Conservation (phyloP, 2,888 invertebrate species). For the Chrysolina haemoptera region DNA sequence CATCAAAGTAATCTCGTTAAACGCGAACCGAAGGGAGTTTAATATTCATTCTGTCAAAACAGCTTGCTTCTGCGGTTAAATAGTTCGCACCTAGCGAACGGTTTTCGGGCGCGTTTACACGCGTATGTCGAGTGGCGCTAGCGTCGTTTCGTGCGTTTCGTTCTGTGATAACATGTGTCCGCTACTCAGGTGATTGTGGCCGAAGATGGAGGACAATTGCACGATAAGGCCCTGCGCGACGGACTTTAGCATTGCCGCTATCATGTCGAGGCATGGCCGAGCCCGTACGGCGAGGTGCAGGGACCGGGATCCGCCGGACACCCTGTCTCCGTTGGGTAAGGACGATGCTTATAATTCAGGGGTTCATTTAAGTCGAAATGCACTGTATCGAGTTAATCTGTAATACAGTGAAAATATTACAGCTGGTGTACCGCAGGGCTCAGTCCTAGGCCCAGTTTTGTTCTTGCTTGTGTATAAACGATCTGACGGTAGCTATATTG, state of each 20-base stretch:
- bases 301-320: conserved; percentile 65
- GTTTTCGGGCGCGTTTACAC: conserved; percentile 19
- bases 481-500: too few species aligned
- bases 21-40: conserved; percentile 68
- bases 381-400: too few species aligned
- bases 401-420: too few species aligned
- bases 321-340: conserved; percentile 68
- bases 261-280: conserved; percentile 85
- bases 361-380: neutral
- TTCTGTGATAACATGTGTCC: conserved; percentile 54
- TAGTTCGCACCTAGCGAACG: conserved; percentile 43
- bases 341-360: neutral
- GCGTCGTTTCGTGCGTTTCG: conserved; percentile 52
- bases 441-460: too few species aligned
- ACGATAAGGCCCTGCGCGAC: conserved; percentile 87
- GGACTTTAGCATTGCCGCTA: conserved; percentile 96
- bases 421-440: too few species aligned
- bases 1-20: conserved; percentile 69
- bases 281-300: conserved; percentile 75
- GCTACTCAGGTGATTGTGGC: conserved; percentile 48
- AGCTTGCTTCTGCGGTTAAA: conserved; percentile 65
- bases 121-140: neutral
- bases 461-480: too few species aligned
- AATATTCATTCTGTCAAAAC: conserved; percentile 71
- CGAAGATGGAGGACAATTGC: conserved; percentile 76